phyloP scores from a whole-genome alignment of 2,888 invertebrate genomes.

The Cheilosia vulpina region DNA sequence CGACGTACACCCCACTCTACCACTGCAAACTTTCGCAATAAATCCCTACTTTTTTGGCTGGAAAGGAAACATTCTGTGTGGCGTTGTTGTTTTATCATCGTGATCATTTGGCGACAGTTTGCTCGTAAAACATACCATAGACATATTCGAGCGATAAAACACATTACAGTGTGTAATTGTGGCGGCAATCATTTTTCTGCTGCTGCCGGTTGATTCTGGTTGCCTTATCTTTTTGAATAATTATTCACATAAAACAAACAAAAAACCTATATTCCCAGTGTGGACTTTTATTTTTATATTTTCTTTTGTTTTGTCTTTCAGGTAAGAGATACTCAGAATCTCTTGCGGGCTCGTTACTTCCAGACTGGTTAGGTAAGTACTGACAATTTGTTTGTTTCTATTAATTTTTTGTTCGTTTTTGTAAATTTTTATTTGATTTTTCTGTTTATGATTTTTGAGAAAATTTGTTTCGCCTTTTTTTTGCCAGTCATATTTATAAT shows the following conservation, averaged over 20 bases:
- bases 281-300: conserved; percentile 20
- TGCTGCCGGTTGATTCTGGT: conserved; percentile 30
- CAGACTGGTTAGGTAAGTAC: conserved; percentile 84
- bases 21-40: conserved; percentile 54
- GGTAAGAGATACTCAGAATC: conserved; percentile 85
- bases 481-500: conserved; percentile 77
- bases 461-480: conserved; percentile 77
- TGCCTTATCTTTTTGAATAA: conserved; percentile 48
- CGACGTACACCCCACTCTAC: conserved; percentile 1
- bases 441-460: conserved; percentile 72
- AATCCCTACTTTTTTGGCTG: conserved; percentile 47
- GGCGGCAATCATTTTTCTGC: conserved; percentile 52
- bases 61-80: conserved; percentile 18
- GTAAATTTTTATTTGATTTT: conserved; percentile 74
- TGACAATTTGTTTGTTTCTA: conserved; percentile 76
- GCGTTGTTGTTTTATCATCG: conserved; percentile 46
- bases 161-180: conserved; percentile 57
- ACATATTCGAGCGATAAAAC: conserved; percentile 57
- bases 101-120: conserved; percentile 66
- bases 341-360: conserved; percentile 84
- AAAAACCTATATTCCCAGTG: conserved; percentile 6
- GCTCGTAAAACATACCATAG: conserved; percentile 60
- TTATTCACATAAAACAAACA: conserved; percentile 12
- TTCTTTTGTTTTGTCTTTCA: conserved; percentile 78
- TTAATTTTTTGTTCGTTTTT: conserved; percentile 67